Evolutionary conservation across 2,113 vertebrate species (phyloP).

Genomic region (Coracopsis vasa): DNA sequence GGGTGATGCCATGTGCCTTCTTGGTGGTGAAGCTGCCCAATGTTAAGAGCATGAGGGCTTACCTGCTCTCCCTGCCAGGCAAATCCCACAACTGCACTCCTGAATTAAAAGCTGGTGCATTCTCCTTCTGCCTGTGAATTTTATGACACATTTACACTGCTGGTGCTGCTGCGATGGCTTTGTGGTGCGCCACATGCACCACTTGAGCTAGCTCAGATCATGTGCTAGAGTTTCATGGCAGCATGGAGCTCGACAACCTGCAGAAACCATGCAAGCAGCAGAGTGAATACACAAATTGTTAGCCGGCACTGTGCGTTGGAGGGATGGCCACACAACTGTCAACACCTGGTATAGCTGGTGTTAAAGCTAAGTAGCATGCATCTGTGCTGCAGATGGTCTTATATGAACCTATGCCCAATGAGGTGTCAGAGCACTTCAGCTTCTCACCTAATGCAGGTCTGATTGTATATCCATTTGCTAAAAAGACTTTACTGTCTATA

Average conservation of each 20-base stretch:
- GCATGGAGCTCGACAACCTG: background rate
- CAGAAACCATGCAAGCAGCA: background rate
- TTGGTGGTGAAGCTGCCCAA: background rate
- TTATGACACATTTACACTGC: background rate
- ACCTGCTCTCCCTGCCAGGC: background rate
- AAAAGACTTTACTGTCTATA: background rate
- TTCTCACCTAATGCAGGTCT: background rate
- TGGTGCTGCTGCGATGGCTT: background rate
- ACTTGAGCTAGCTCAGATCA: background rate
- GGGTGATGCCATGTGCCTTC: accelerated
- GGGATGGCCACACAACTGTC: background rate
- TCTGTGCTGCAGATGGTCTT: background rate
- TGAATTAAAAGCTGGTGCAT: background rate
- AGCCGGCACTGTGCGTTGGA: background rate
- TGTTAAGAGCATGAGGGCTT: accelerated
- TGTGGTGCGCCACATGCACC: background rate
- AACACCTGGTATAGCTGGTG: background rate
- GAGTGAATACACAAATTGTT: background rate
- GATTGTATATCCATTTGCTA: background rate
- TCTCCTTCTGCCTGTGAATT: background rate
- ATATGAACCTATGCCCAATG: accelerated
- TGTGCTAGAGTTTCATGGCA: background rate
- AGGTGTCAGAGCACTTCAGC: background rate
- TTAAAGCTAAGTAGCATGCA: background rate
- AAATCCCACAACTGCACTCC: background rate